These are phyloP conservation scores for Drosophila seguyi DNA, from an alignment of 1,140 invertebrate species.

Conservation along the genomic window DNA sequence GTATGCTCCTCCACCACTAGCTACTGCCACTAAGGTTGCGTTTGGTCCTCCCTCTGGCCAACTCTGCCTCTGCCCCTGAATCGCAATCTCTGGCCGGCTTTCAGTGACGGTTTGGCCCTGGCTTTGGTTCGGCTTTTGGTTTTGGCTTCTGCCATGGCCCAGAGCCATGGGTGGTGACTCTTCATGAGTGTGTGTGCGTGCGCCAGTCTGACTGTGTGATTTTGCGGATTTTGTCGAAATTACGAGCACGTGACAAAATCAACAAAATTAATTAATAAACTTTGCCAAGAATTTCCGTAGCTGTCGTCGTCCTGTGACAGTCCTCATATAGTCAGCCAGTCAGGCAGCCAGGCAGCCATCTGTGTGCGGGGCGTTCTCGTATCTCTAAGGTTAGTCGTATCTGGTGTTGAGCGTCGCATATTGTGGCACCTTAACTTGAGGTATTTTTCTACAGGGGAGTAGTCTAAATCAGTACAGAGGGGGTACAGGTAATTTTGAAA, in stretches of 20 bases:
- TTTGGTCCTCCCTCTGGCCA: background rate
- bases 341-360: slow-evolving; percentile 47
- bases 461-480: background rate
- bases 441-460: background rate
- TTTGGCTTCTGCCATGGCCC: slow-evolving; percentile 37
- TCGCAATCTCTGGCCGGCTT: slow-evolving; percentile 57
- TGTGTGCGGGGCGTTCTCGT: slow-evolving; percentile 2
- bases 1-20: slow-evolving; percentile 14
- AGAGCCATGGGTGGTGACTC: slow-evolving; percentile 28
- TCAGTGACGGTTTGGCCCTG: slow-evolving; percentile 65
- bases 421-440: slow-evolving; percentile 17
- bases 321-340: slow-evolving; percentile 67
- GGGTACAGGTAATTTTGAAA: background rate
- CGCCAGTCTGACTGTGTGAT: slow-evolving; percentile 60
- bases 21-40: slow-evolving; percentile 11
- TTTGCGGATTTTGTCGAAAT: slow-evolving; percentile 75
- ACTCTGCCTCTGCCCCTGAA: slow-evolving; percentile 9
- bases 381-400: background rate
- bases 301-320: slow-evolving; percentile 73
- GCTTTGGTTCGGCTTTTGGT: slow-evolving; percentile 67
- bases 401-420: slow-evolving; percentile 9
- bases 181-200: background rate
- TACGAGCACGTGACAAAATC: slow-evolving; percentile 82
- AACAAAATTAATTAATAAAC: slow-evolving; percentile 84
- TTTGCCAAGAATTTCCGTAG: slow-evolving; percentile 76